Evolutionary conservation across 1,140 invertebrate species (phyloP).

Genomic region (Sesamia nonagrioides): DNA sequence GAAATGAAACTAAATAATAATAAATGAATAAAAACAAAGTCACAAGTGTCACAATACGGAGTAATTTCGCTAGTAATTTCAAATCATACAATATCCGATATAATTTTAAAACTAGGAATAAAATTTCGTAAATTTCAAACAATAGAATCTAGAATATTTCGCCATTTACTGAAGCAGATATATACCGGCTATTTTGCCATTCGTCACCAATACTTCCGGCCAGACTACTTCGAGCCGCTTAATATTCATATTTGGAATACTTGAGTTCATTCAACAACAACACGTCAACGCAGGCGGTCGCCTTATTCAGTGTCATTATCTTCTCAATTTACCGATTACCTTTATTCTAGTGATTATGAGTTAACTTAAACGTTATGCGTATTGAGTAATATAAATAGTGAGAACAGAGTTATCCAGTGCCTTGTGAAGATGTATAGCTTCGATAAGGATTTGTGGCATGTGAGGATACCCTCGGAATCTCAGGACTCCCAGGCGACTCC

Average conservation of each 20-base stretch:
- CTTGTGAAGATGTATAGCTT: conserved; percentile 77
- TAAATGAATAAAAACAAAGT: no score
- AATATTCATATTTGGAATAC: conserved; percentile 38
- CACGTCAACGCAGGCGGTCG: conserved; percentile 22
- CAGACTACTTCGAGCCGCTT: background rate
- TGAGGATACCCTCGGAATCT: conserved; percentile 67
- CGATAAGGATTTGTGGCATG: conserved; percentile 82
- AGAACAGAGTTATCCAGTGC: conserved; percentile 40
- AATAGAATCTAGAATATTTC: no score
- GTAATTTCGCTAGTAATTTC: no score
- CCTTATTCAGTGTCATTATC: conserved; percentile 31
- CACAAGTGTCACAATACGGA: no score
- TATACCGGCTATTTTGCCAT: background rate
- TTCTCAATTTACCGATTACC: conserved; percentile 46
- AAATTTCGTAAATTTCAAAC: no score
- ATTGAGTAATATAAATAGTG: conserved; percentile 21
- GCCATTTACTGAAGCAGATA: background rate
- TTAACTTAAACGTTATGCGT: conserved; percentile 29
- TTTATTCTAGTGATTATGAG: conserved; percentile 37
- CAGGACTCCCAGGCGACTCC: conserved; percentile 64
- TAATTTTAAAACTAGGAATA: no score
- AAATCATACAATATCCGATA: background rate
- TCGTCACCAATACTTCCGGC: conserved; percentile 15
- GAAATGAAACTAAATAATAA: no score
- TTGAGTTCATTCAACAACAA: conserved; percentile 27